Percentiles rank a stretch among this genome's conserved stretches.
Evolutionary conservation across 2,797 vertebrate genomes (phyloP).

Genomic region (Odontamblyopus rebecca): DNA sequence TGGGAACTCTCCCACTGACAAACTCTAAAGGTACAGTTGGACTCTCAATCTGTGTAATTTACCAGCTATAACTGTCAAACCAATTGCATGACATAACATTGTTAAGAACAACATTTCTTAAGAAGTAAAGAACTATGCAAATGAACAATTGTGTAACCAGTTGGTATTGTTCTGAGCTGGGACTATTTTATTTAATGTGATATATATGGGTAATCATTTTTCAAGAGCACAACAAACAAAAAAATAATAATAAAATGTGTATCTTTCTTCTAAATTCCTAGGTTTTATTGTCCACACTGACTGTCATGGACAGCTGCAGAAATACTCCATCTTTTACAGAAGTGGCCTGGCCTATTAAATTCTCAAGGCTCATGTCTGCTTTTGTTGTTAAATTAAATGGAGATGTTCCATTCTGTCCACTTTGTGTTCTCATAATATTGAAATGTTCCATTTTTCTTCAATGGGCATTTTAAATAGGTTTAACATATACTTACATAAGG

Average conservation of each 20-base stretch:
- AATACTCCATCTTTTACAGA: slow-evolving; percentile 10
- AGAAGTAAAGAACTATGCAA: no score
- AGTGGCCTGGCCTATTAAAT: background rate
- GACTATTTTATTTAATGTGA: background rate
- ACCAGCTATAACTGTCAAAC: background rate
- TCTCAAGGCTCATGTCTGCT: background rate
- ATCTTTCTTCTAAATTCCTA: background rate
- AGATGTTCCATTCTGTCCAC: background rate
- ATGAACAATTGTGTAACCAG: background rate
- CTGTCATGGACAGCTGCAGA: slow-evolving; percentile 33
- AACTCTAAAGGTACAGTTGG: slow-evolving; percentile 68
- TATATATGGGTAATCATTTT: background rate
- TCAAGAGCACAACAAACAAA: background rate
- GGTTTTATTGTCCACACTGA: background rate
- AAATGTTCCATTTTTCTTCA: background rate
- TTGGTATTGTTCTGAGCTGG: background rate
- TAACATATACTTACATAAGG: background rate
- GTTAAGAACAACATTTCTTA: background rate
- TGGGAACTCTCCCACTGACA: slow-evolving; percentile 37
- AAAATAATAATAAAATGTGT: background rate
- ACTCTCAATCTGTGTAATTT: background rate
- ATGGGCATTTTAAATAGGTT: background rate
- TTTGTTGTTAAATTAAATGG: background rate
- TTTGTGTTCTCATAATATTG: background rate
- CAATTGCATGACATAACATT: background rate